Base-by-base conservation (phyloP, 2,113 vertebrate genomes). In the Mesembrinibis cayennensis region DNA sequence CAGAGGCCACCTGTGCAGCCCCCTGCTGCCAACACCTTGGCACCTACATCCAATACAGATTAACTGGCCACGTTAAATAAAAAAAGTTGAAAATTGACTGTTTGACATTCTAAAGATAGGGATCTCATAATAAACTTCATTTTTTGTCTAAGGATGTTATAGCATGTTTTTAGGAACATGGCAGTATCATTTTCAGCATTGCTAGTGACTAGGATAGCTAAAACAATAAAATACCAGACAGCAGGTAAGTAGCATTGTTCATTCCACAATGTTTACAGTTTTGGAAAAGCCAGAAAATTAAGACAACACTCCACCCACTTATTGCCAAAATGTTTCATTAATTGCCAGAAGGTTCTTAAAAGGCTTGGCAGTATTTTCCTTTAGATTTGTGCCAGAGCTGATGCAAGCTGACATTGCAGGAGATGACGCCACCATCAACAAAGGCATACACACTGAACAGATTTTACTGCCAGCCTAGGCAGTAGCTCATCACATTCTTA, bases 1-100 rank as follows among this genome's bases (percentile, higher is more conserved):
- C 26, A 34, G 32, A 56, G 3, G 26, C 6, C n/a, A 19, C 7
- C 9, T 2, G 3, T 61, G 6, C 14, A 50, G 16, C 1, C 1
- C 14, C 5, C 1, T 2, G 3, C 18, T 70, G 29, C 25, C 52
- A 81, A 8, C 9, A 23, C 14, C 7, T 38, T 30, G 7, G 19
- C 5, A 67, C 1, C 5, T 53, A 34, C 3, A 36, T 15, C 11
- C 21, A 17, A 12, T 36, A 3, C 1, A 73, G 6, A 11, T 18
- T 34, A 40, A 73, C 7, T 53, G 5, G 4, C 2, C 8, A 27
- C 10, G 55, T 2, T 30, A 70, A 52, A 84, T 13, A 76, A 44
- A 59, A 2, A 69, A 47, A 4, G 9, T 32, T 61, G 14, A 56
- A 92, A 82, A 70, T 4, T 12, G 3, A 27, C 17, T n/a, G 9